phyloP scores from a whole-genome alignment of 1,140 invertebrate species.

The Sarcophaga bullata region DNA sequence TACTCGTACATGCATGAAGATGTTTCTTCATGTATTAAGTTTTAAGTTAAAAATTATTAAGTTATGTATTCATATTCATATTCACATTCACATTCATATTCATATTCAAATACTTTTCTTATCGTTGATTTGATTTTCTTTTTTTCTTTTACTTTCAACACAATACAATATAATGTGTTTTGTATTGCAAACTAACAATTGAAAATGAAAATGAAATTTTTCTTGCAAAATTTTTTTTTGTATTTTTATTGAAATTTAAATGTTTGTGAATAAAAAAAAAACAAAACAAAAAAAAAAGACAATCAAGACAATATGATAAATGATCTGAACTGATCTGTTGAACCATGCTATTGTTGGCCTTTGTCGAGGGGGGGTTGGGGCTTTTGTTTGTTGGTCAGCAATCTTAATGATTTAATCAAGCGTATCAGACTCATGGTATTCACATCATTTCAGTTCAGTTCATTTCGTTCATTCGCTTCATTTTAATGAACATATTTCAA shows the following conservation, averaged over 20 bases:
- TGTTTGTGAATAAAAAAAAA: neutral
- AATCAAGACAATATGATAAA: neutral
- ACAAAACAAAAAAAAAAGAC: too few relatives aligned
- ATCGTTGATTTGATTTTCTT: too few relatives aligned
- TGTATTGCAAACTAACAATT: too few relatives aligned
- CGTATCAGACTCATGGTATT: slow-evolving; percentile 13
- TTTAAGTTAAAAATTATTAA: too few relatives aligned
- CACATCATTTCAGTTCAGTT: neutral
- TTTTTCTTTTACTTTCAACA: too few relatives aligned
- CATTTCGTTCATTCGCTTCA: neutral
- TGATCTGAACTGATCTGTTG: neutral
- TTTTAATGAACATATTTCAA: neutral
- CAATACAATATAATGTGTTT: too few relatives aligned
- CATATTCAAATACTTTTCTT: too few relatives aligned
- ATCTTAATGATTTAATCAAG: slow-evolving; percentile 27
- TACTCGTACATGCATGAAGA: too few relatives aligned
- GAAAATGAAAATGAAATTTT: neutral
- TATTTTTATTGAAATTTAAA: neutral
- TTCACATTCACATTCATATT: too few relatives aligned
- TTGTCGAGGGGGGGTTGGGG: neutral
- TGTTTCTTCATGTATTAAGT: too few relatives aligned
- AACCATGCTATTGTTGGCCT: neutral
- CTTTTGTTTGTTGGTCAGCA: neutral
- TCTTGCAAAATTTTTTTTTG: neutral
- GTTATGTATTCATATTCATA: too few relatives aligned